Evolutionary conservation across 2,113 vertebrate genomes (phyloP).

Genomic region (Gallinago media): DNA sequence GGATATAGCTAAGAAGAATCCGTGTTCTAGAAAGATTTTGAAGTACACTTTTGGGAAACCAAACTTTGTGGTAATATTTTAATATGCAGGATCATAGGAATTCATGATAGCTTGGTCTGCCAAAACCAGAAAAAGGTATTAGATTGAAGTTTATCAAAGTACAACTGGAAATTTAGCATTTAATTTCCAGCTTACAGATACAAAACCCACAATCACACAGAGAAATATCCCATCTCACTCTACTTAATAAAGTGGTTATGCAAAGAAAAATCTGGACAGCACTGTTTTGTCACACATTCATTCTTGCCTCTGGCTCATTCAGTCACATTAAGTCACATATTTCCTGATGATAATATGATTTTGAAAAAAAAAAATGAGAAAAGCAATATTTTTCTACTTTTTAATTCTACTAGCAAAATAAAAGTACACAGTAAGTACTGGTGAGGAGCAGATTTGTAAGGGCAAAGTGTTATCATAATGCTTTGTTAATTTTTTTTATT

Average conservation of each 20-base stretch:
- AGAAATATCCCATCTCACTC: not conserved
- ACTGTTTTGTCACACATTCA: not conserved
- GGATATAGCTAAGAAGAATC: not conserved
- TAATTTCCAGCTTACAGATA: not conserved
- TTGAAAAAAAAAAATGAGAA: not conserved
- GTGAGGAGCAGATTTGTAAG: not conserved
- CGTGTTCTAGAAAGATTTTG: not conserved
- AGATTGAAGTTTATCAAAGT: not conserved
- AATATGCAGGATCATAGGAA: not conserved
- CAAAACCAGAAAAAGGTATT: not conserved
- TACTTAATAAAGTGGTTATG: not conserved
- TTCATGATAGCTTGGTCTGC: not conserved
- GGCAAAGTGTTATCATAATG: not conserved
- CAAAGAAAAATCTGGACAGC: not conserved
- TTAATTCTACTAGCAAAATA: not conserved
- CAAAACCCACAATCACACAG: fast-evolving
- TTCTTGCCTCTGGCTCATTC: not conserved
- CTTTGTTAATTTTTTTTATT: not conserved
- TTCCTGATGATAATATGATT: not conserved
- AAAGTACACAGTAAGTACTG: not conserved
- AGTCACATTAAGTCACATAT: not conserved
- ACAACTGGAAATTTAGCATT: not conserved
- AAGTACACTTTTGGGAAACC: not conserved
- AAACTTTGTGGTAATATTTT: not conserved
- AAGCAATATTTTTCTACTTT: not conserved